Evolutionary conservation across 2,797 vertebrate species (phyloP).

Genomic region (Apogon hyalosoma): DNA sequence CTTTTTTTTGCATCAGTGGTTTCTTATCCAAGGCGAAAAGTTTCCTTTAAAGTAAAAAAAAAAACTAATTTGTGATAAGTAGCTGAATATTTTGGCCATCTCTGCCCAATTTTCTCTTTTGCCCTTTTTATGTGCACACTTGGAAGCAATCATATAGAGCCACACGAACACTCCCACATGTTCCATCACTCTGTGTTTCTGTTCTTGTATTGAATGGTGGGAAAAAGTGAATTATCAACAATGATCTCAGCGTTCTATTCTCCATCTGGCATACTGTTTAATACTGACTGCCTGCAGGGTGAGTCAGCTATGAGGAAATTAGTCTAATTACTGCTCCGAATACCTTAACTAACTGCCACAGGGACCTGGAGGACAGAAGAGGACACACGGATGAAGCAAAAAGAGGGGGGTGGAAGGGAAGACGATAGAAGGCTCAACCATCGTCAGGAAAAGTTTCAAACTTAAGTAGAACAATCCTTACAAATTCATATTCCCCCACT

Average conservation of each 20-base stretch:
- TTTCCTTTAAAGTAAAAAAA: constrained; percentile 18
- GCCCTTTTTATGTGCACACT: constrained; percentile 40
- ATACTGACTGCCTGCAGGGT: constrained; percentile 57
- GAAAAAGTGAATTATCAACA: constrained; percentile 81
- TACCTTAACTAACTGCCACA: constrained; percentile 43
- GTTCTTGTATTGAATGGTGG: constrained; percentile 65
- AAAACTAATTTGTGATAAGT: constrained; percentile 40
- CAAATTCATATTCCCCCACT: constrained; percentile 19
- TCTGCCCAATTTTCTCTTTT: constrained; percentile 39
- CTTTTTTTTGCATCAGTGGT: not conserved
- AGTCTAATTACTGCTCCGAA: constrained; percentile 72
- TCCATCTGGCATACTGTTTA: constrained; percentile 77
- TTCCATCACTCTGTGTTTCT: constrained; percentile 50
- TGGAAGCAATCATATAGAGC: constrained; percentile 57
- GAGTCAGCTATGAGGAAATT: constrained; percentile 76
- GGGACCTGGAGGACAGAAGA: constrained; percentile 20
- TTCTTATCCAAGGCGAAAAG: constrained; percentile 16
- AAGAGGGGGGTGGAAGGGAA: not conserved
- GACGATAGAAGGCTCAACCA: constrained; percentile 12
- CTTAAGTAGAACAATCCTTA: not conserved
- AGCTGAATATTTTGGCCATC: constrained; percentile 32
- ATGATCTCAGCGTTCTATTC: constrained; percentile 77
- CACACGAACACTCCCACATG: constrained; percentile 55
- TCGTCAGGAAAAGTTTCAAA: constrained; percentile 11
- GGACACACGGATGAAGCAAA: not conserved